A percentile compares a stretch with the other conserved stretches of the same genome.
phyloP scores from a whole-genome alignment of 30 jellyfish, hydroid and myxozoan genomes.

The Pelagia noctiluca region DNA sequence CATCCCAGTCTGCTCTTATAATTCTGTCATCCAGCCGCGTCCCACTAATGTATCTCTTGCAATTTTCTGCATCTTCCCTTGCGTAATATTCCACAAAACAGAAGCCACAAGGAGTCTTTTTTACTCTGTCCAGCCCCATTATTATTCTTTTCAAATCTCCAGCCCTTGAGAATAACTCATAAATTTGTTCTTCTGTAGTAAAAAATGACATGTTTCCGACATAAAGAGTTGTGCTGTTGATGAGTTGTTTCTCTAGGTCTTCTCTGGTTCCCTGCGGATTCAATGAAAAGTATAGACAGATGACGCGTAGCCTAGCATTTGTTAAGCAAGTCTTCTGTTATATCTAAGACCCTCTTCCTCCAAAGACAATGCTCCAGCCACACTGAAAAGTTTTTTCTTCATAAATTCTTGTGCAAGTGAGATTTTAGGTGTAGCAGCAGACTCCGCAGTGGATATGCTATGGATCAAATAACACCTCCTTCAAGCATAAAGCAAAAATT shows the following conservation, averaged over 20 bases:
- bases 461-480: not conserved
- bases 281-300: not conserved
- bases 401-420: not conserved
- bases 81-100: conserved; percentile 94
- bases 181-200: conserved; percentile 95
- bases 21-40: conserved; percentile 94
- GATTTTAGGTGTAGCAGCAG: too few species aligned
- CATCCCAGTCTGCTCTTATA: conserved; percentile 97
- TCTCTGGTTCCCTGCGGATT: conserved; percentile 79
- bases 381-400: not conserved
- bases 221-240: conserved; percentile 88
- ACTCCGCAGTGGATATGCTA: not conserved
- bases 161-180: conserved; percentile 82
- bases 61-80: conserved; percentile 92
- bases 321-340: conserved; percentile 3
- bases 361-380: not conserved
- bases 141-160: conserved; percentile 88
- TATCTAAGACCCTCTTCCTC: too few species aligned
- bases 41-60: conserved; percentile 91
- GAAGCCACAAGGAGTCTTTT: conserved; percentile 99
- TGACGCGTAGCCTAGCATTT: not conserved
- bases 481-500: too few species aligned
- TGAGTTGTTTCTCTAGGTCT: conserved; percentile 88
- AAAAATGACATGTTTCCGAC: conserved; percentile 94
- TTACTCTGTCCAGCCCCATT: conserved; percentile 95